Base-by-base conservation (phyloP, 2,113 vertebrate genomes). In the Catharus bicknelli region DNA sequence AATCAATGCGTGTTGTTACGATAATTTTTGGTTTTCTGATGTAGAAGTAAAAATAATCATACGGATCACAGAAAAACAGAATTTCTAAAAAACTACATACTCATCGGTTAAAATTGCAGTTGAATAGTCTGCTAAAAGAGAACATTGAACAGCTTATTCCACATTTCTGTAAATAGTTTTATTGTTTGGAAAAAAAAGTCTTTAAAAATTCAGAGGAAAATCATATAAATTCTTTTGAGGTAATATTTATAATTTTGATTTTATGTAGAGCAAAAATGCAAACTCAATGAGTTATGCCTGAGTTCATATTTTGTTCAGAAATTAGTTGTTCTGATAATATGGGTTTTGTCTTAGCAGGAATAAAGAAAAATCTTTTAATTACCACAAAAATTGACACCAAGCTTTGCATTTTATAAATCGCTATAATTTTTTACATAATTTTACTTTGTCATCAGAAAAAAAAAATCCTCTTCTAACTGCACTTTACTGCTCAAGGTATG, bases 291-390 rank as follows among this genome's bases (percentile, higher is more conserved):
- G 5, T 42, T 45, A 13, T 63, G 16, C n/a, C 50, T 58, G 16
- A 34, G 58, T 58, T 47, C 2, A 6, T 75, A 20, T 67, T 95
- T 94, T 78, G 10, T 90, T 93, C 50, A 66, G 34, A 95, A 74
- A 55, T 55, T 6, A 63, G 10, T 53, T 63, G 8, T 55, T 54
- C 12, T 38, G 57, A 68, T 29, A 11, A 84, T 54, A 76, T 13
- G 53, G 2, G 9, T 17, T 54, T 47, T 21, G 51, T 80, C 78
- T 73, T n/a, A 85, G 6, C 17, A 48, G 23, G 26, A 94, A 80
- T 78, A 48, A 72, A 57, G 34, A 23, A 80, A 72, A 42, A 11
- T 3, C 36, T 78, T 88, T 73, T 34, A 57, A 83, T 83, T 10
- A 78, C 54, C 18, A 38, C 2, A 21, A 68, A 63, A 9, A 10